Percentiles rank a stretch among this genome's conserved stretches.
Conservation (phyloP, 2,888 invertebrate genomes). For the Aspidapion aeneum region DNA sequence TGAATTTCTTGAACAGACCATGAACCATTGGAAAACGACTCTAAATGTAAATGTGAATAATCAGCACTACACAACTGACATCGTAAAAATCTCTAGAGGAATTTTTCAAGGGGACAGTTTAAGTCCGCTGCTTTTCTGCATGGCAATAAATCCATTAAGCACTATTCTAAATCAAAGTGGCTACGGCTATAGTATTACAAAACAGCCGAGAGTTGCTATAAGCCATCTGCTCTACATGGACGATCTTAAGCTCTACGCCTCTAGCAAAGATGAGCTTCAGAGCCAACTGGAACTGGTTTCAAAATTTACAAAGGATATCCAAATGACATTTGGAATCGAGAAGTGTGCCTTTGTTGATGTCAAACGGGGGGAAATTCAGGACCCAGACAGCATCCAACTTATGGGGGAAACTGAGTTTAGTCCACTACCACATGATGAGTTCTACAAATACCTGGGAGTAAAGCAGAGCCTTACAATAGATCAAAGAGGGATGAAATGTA, state of each 20-base stretch:
- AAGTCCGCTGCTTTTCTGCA: background rate
- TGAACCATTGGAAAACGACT: conserved; percentile 2
- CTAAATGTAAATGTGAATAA: too few species aligned
- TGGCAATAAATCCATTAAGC: background rate
- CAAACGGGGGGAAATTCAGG: background rate
- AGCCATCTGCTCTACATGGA: conserved; percentile 2
- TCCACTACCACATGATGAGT: too few species aligned
- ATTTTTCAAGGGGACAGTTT: conserved; percentile 2
- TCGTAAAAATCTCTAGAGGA: background rate
- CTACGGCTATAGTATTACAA: background rate
- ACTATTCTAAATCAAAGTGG: background rate
- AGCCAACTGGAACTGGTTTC: background rate
- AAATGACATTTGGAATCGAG: background rate
- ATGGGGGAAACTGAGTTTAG: too few species aligned
- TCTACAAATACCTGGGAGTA: too few species aligned
- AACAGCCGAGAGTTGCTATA: background rate
- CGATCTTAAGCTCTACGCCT: background rate
- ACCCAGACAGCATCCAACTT: too few species aligned
- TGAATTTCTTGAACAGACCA: background rate
- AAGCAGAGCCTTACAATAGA: too few species aligned
- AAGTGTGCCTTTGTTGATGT: background rate
- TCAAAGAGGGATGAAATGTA: too few species aligned
- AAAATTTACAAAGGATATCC: background rate
- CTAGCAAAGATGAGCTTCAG: background rate
- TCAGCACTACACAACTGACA: background rate